These are phyloP conservation scores for Macroramphosus scolopax DNA, from an alignment of 2,797 vertebrate genomes.

Conservation along the genomic window DNA sequence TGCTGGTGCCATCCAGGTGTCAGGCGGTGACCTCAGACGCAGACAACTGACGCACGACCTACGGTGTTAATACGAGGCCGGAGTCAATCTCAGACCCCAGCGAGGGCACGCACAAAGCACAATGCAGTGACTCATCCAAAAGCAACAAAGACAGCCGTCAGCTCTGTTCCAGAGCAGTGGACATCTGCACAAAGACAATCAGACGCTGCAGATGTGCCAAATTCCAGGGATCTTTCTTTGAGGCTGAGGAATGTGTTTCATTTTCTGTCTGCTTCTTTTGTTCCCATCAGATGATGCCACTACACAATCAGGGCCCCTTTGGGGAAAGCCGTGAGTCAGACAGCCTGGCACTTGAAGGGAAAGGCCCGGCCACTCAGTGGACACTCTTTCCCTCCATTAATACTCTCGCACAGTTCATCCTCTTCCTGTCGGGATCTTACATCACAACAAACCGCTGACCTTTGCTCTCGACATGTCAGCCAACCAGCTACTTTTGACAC, in stretches of 20 bases:
- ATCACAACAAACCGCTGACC: constrained; percentile 39
- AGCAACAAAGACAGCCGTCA: constrained; percentile 33
- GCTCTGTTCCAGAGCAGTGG: neutral
- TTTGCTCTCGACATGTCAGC: constrained; percentile 7
- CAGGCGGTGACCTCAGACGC: constrained; percentile 48
- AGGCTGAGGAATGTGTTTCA: constrained; percentile 29
- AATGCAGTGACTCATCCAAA: constrained; percentile 51
- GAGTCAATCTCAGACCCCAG: constrained; percentile 8
- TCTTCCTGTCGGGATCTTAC: constrained; percentile 53
- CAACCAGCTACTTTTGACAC: constrained; percentile 50
- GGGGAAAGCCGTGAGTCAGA: constrained; percentile 56
- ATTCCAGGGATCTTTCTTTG: constrained; percentile 40
- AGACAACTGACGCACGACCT: constrained; percentile 48
- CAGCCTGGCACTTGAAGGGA: constrained; percentile 42
- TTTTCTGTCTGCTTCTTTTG: constrained; percentile 31
- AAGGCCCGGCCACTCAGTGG: constrained; percentile 17
- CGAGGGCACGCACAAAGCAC: constrained; percentile 15
- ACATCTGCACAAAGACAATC: constrained; percentile 34
- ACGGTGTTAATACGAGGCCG: constrained; percentile 7
- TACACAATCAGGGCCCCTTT: constrained; percentile 15
- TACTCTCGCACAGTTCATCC: constrained; percentile 26
- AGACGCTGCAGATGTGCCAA: constrained; percentile 29
- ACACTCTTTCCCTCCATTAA: constrained; percentile 38
- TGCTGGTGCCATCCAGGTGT: constrained; percentile 12
- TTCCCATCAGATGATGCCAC: constrained; percentile 41